These are phyloP conservation scores for Helicolenus hilgendorfi DNA, from an alignment of 2,797 vertebrate species.

Conservation along the genomic window DNA sequence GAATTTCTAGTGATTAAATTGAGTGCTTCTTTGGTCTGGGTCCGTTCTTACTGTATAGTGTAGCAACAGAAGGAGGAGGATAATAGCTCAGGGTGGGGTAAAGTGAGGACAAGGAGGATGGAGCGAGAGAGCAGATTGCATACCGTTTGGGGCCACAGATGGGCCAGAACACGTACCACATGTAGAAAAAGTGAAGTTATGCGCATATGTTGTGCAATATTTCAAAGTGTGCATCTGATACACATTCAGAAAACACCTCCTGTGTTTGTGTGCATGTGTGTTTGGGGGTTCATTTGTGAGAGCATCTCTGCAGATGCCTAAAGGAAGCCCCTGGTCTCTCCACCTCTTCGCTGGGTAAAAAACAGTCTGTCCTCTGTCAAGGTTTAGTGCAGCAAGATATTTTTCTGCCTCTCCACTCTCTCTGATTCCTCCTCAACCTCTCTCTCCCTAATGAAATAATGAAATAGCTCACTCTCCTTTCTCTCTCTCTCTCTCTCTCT, in stretches of 20 bases:
- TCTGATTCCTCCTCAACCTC: background rate
- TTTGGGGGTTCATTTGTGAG: constrained; percentile 26
- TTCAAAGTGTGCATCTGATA: constrained; percentile 4
- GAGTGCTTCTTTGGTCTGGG: constrained; percentile 61
- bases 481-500: background rate
- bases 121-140: constrained; percentile 26
- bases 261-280: constrained; percentile 4
- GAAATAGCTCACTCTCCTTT: constrained; percentile 56
- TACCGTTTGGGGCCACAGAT: constrained; percentile 5
- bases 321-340: constrained; percentile 48
- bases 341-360: constrained; percentile 54
- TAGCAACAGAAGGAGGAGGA: constrained; percentile 37
- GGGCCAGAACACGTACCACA: background rate
- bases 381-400: constrained; percentile 69
- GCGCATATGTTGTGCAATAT: background rate
- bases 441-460: constrained; percentile 69
- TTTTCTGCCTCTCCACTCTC: constrained; percentile 3
- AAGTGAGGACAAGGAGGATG: constrained; percentile 53
- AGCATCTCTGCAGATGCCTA: constrained; percentile 51
- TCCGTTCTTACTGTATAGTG: constrained; percentile 21
- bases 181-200: background rate
- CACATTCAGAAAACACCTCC: background rate
- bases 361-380: constrained; percentile 77
- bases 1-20: constrained; percentile 65
- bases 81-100: constrained; percentile 36